Evolutionary conservation across 2,797 vertebrate genomes (phyloP).

Genomic region (Sylvilagus floridanus): DNA sequence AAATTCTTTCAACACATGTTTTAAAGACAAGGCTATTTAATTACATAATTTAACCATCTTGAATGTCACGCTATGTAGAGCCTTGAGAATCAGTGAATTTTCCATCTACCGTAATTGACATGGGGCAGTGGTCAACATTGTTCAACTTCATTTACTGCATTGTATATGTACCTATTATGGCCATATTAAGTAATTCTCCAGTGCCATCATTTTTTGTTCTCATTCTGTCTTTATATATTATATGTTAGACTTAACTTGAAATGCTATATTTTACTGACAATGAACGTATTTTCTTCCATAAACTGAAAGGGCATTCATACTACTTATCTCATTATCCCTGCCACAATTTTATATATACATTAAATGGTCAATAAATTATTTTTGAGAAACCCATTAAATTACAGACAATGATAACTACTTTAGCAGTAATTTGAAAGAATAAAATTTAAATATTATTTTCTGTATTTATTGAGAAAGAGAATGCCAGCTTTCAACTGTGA

Average conservation of each 20-base stretch:
- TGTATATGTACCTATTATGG: not conserved
- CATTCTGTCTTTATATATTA: not conserved
- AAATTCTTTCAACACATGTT: constrained; percentile 50
- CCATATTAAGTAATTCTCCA: not conserved
- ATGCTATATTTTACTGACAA: not conserved
- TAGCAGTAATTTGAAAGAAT: not conserved
- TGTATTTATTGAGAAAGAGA: too few species aligned
- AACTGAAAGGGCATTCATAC: not conserved
- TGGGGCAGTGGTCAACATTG: constrained; percentile 15
- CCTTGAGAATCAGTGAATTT: constrained; percentile 20
- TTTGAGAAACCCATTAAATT: not conserved
- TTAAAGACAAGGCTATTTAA: constrained; percentile 60
- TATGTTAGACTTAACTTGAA: not conserved
- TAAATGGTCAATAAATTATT: constrained; percentile 4
- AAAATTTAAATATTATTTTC: not conserved
- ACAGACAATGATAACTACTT: not conserved
- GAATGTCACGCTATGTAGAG: constrained; percentile 60
- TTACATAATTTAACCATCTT: constrained; percentile 57
- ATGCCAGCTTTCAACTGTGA: too few species aligned
- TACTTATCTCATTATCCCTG: not conserved
- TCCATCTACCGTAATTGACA: not conserved
- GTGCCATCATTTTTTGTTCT: not conserved
- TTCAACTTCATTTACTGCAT: constrained; percentile 47
- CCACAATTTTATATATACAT: not conserved
- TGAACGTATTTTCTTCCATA: not conserved